A percentile compares a stretch with the other conserved stretches of the same genome.
Evolutionary conservation across 2,888 invertebrate genomes (phyloP).

Genomic region (Archips xylosteana): DNA sequence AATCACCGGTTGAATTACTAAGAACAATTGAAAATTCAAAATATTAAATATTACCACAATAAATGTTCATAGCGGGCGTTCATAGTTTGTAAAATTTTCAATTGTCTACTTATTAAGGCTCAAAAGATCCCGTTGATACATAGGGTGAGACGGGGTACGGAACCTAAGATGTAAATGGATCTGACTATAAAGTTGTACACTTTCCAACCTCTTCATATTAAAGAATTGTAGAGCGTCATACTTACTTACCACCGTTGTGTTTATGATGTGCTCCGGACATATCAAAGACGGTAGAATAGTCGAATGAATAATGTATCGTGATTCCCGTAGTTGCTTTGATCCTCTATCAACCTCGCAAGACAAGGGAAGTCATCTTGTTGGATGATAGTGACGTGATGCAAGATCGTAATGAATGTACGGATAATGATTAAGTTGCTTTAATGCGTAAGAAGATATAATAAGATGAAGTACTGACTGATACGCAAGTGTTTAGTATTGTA

Average conservation of each 20-base stretch:
- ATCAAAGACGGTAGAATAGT: constrained; percentile 57
- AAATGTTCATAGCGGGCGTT: too few relatives aligned
- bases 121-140: too few relatives aligned
- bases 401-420: constrained; percentile 44
- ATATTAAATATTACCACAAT: too few relatives aligned
- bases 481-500: constrained; percentile 81
- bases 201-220: neutral
- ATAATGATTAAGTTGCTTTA: constrained; percentile 59
- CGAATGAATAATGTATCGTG: constrained; percentile 51
- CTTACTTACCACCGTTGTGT: constrained; percentile 42
- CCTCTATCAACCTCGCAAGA: constrained; percentile 50
- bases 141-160: too few relatives aligned
- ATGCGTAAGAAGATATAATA: constrained; percentile 56
- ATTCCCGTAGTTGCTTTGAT: constrained; percentile 62
- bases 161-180: too few relatives aligned
- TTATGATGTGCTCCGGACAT: constrained; percentile 56
- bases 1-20: too few relatives aligned
- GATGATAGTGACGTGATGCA: constrained; percentile 8
- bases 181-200: neutral
- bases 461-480: constrained; percentile 74
- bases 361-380: constrained; percentile 37
- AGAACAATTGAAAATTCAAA: too few relatives aligned
- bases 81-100: too few relatives aligned
- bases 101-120: too few relatives aligned
- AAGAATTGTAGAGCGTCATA: neutral